Conservation (phyloP, 2,888 invertebrate species). For the Busseola fusca region DNA sequence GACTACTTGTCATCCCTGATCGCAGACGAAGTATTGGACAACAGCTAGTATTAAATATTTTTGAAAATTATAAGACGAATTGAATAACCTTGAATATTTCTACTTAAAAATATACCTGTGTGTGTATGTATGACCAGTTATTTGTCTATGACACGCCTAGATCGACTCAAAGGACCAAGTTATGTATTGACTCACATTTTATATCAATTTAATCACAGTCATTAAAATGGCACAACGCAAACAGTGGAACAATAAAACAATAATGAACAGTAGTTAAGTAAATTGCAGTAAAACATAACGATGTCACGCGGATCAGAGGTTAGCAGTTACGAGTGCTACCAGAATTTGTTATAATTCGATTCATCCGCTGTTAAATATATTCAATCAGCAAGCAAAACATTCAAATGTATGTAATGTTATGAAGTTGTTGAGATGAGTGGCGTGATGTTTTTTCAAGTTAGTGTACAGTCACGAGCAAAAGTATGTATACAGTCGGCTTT, state of each 20-base stretch:
- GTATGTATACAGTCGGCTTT: no score
- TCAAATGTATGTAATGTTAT: conserved; percentile 17
- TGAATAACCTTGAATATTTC: neutral
- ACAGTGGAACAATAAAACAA: conserved; percentile 35
- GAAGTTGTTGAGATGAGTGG: neutral
- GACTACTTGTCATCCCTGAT: no score
- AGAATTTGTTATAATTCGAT: conserved; percentile 19
- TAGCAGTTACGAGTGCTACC: conserved; percentile 6
- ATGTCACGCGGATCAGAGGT: conserved; percentile 18
- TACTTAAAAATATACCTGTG: neutral
- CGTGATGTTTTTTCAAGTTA: neutral
- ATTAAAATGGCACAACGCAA: conserved; percentile 21
- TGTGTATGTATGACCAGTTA: neutral
- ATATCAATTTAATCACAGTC: conserved; percentile 19
- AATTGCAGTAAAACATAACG: conserved; percentile 40
- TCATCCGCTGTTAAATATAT: conserved; percentile 18
- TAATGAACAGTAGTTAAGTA: conserved; percentile 25
- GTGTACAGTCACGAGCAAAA: no score
- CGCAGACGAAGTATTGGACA: no score
- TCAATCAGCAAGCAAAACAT: conserved; percentile 24
- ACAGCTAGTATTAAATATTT: neutral
- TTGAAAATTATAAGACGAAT: neutral
- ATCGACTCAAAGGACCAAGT: neutral
- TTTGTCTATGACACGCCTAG: neutral
- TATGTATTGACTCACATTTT: conserved; percentile 5